These are phyloP conservation scores for Drosophila lowei DNA, from an alignment of 1,140 invertebrate genomes.

Conservation along the genomic window DNA sequence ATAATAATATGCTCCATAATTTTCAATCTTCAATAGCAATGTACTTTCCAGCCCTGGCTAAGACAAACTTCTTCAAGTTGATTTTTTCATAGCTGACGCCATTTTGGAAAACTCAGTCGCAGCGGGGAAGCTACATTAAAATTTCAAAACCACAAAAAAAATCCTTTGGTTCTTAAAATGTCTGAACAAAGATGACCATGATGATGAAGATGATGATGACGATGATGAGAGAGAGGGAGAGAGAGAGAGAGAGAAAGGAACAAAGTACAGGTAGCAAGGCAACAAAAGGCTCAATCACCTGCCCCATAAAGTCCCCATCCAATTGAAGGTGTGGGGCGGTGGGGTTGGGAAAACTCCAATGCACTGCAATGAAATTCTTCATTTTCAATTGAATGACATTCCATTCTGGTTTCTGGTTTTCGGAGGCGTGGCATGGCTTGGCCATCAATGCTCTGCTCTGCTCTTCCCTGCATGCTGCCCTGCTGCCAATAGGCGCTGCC, in stretches of 20 bases:
- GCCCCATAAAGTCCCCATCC: not conserved
- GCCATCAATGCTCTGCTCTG: not conserved
- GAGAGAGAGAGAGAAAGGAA: not conserved
- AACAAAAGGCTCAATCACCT: constrained; percentile 32
- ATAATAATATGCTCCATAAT: too few relatives aligned
- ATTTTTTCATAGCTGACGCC: constrained; percentile 38
- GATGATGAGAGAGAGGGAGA: not conserved
- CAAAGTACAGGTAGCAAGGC: constrained; percentile 6
- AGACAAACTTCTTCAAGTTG: constrained; percentile 1
- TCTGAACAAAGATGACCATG: constrained; percentile 62
- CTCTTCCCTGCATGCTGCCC: not conserved
- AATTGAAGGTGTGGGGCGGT: not conserved
- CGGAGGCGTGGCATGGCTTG: constrained; percentile 56
- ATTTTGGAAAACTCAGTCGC: constrained; percentile 57
- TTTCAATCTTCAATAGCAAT: too few relatives aligned
- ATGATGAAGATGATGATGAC: constrained; percentile 6
- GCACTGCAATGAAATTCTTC: constrained; percentile 78
- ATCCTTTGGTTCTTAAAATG: constrained; percentile 79
- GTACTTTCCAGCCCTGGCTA: not conserved
- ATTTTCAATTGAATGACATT: constrained; percentile 80
- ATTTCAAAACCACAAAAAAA: constrained; percentile 68
- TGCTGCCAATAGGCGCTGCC: constrained; percentile 57
- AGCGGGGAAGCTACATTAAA: constrained; percentile 53
- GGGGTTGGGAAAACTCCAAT: constrained; percentile 58
- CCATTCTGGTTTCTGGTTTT: constrained; percentile 45